Conservation (phyloP, 2,113 vertebrate genomes). For the Eubucco bourcierii region DNA sequence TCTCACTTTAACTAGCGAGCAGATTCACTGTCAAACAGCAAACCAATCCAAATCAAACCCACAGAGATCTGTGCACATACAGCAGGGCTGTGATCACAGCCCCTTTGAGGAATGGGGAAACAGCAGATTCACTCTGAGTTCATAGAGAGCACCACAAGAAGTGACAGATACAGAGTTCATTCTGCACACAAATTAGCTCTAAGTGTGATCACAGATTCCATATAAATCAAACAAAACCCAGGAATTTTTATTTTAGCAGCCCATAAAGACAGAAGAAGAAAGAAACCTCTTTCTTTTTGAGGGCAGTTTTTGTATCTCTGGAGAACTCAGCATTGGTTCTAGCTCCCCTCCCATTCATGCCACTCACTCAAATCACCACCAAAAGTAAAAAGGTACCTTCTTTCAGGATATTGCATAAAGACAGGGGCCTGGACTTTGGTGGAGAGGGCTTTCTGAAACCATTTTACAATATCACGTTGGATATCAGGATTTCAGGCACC, state of each 20-base stretch:
- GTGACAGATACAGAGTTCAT: neutral
- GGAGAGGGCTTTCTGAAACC: constrained; percentile 31
- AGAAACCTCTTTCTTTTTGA: neutral
- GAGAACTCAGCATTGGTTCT: neutral
- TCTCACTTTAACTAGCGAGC: neutral
- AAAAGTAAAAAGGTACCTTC: constrained; percentile 25
- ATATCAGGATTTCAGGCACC: constrained; percentile 36
- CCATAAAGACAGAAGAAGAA: neutral
- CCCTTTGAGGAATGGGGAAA: neutral
- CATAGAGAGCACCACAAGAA: neutral
- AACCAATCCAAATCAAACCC: neutral
- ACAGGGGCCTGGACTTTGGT: constrained; percentile 25
- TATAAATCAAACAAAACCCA: neutral
- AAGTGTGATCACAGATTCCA: neutral
- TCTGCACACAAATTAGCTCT: neutral
- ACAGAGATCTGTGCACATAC: neutral
- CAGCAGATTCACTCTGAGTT: neutral
- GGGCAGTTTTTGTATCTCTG: neutral
- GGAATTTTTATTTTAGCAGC: neutral
- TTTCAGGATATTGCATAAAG: constrained; percentile 41
- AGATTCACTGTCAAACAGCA: neutral
- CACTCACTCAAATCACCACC: constrained; percentile 4
- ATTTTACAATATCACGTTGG: constrained; percentile 38
- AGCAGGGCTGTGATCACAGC: neutral
- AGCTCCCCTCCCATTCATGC: neutral